Evolutionary conservation across 2,888 invertebrate species (phyloP), one percentile per base, ranked within the genome.

Genomic region (Iphiclides podalirius): DNA sequence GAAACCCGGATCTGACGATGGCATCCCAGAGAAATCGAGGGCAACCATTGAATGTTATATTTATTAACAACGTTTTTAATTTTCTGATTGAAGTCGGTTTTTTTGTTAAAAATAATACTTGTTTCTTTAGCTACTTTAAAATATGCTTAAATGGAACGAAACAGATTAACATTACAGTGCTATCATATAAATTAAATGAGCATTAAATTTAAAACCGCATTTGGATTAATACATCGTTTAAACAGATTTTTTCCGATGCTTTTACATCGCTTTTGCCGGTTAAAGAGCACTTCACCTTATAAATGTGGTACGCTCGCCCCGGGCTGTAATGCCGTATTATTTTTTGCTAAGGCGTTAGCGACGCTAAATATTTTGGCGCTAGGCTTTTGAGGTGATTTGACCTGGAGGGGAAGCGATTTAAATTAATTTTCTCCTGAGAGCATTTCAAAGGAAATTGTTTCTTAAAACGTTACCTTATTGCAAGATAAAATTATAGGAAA

Each of bases 261-360:
- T 31, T 31, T 11, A 31, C n/a, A 31, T 31, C 28, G 28, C 28
- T 31, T 31, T 11, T 31, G 31, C 12, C 31, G 31, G 31, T 36
- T 12, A 36, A 7, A 15, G 40, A 40, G 12, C 35, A 35, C 40
- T 35, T 40, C 26, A 28, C 40, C 40, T 35, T 16, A 8, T 35
- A 60, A 63, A 61, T 63, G 61, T 66, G 69, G 68, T 33, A 38
- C 9, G 34, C 34, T 43, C 16, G 13, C 43, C 13, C n/a, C 12
- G 16, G 38, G 38, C 31, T 23, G 14, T 49, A 49, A 43, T 43
- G 14, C 37, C 17, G 33, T 41, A 28, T 36, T 41, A 47, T 37
- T 73, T 77, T 73, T 52, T 60, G 57, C 72, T 75, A 74, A 78
- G 74, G 74, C 72, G 73, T 77, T 73, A 73, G 70, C 71, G 64